Evolutionary conservation across 1,140 invertebrate genomes (phyloP).

Genomic region (Pogonus chalceus): DNA sequence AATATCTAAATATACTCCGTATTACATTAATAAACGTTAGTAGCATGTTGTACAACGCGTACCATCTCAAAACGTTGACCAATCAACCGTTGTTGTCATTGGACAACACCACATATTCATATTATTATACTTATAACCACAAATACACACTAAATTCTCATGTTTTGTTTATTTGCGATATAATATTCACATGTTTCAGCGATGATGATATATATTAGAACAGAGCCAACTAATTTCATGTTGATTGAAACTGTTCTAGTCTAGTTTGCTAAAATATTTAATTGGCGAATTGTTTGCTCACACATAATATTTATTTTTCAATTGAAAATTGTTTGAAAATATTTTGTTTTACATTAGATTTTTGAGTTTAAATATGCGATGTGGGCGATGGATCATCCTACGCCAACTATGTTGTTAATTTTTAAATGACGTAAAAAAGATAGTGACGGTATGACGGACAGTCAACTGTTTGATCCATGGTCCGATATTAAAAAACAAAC

Average conservation of each 20-base stretch:
- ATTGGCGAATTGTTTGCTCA: neutral
- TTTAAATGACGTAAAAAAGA: neutral
- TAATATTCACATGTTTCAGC: neutral
- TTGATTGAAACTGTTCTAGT: neutral
- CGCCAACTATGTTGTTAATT: no score
- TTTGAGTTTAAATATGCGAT: neutral
- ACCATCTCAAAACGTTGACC: neutral
- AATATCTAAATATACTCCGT: slow-evolving; percentile 2
- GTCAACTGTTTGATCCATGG: neutral
- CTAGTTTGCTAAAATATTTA: neutral
- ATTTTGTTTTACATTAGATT: neutral
- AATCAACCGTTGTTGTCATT: slow-evolving; percentile 1
- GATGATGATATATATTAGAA: neutral
- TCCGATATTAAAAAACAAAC: neutral
- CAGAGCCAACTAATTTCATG: neutral
- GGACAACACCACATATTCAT: no score
- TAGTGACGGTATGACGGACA: no score
- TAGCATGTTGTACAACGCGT: neutral
- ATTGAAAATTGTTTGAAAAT: neutral
- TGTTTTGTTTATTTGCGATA: neutral
- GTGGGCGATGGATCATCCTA: neutral
- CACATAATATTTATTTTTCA: neutral
- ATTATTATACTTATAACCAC: neutral
- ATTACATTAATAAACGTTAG: neutral
- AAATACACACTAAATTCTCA: neutral